Conservation (phyloP, 2,888 invertebrate species). For the Aleiodes alternator region DNA sequence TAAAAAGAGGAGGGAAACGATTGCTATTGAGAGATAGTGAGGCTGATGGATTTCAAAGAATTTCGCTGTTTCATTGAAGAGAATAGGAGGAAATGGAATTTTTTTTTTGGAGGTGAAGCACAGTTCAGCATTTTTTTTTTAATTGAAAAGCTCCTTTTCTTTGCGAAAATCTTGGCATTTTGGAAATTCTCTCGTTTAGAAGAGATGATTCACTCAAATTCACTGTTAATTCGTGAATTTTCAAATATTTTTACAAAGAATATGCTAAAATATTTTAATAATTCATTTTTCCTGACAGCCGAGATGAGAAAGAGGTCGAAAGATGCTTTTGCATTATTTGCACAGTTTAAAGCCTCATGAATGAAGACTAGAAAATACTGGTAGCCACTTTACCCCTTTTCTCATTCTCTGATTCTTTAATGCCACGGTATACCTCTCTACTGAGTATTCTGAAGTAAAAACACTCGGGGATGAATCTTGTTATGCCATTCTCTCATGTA, state of each 20-base stretch:
- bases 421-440: constrained; percentile 18
- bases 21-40: too few species aligned
- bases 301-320: background rate
- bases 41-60: too few species aligned
- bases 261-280: too few species aligned
- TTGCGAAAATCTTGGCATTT: too few species aligned
- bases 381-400: background rate
- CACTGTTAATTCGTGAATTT: background rate
- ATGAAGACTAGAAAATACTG: constrained; percentile 44
- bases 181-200: too few species aligned
- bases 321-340: constrained; percentile 13
- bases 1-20: background rate
- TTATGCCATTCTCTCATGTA: background rate
- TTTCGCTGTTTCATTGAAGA: background rate
- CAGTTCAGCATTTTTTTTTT: too few species aligned
- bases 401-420: constrained; percentile 18
- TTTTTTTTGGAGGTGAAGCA: too few species aligned
- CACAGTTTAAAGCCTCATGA: constrained; percentile 42
- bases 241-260: background rate
- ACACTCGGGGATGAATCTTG: constrained; percentile 15
- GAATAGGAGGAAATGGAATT: too few species aligned
- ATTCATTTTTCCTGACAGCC: background rate
- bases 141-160: too few species aligned
- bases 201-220: too few species aligned
- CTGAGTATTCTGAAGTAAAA: constrained; percentile 49